Conservation (phyloP, 2,797 vertebrate species). For the Myotis myotis region DNA sequence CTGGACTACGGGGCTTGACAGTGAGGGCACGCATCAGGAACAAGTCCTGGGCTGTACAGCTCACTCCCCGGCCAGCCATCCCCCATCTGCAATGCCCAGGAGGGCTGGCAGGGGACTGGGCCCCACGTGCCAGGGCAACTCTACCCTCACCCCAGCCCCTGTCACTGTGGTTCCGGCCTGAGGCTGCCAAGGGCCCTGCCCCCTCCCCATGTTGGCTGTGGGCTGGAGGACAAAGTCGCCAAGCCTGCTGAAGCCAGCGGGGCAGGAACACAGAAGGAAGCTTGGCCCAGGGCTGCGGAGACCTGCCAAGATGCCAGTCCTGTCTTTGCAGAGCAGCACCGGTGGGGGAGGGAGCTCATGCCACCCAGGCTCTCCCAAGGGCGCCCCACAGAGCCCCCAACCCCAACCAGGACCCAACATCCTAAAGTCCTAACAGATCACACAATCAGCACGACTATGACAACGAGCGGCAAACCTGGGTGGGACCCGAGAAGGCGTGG, state of each 20-base stretch:
- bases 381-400: background rate
- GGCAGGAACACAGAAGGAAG: slow-evolving; percentile 63
- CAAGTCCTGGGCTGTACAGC: background rate
- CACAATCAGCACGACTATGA: background rate
- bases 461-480: rapidly evolving
- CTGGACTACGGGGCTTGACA: background rate
- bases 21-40: rapidly evolving
- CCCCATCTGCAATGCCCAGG: too few species aligned
- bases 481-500: rapidly evolving
- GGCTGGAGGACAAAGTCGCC: background rate
- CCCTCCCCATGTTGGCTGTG: background rate
- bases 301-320: background rate
- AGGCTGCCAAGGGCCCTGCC: background rate
- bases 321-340: background rate
- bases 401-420: background rate
- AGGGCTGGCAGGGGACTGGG: background rate
- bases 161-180: background rate
- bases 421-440: background rate
- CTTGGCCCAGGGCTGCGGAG: background rate
- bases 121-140: background rate
- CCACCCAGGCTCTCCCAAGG: background rate
- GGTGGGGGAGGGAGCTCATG: background rate
- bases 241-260: background rate
- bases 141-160: background rate
- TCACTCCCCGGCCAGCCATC: background rate